phyloP scores from a whole-genome alignment of 1,140 invertebrate genomes.

The Aphelinus certus region DNA sequence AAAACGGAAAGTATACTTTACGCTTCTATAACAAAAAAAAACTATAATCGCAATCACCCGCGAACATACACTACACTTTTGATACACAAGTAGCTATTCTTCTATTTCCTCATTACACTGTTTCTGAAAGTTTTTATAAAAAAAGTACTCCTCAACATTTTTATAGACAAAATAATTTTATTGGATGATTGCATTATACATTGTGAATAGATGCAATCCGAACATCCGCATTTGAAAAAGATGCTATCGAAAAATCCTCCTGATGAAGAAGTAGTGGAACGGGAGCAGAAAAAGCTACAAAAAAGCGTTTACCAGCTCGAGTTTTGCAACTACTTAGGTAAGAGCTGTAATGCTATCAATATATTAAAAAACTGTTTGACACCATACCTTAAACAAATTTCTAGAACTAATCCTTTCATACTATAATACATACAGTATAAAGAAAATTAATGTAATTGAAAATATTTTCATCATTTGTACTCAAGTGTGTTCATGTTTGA shows the following conservation, averaged over 20 bases:
- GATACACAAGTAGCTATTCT: too few relatives aligned
- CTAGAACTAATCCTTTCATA: background rate
- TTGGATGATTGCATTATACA: conserved; percentile 31
- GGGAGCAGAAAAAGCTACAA: conserved; percentile 38
- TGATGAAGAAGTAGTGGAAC: conserved; percentile 45
- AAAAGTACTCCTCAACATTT: background rate
- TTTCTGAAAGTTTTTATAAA: too few relatives aligned
- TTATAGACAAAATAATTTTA: conserved; percentile 40
- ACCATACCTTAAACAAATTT: too few relatives aligned
- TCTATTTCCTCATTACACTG: too few relatives aligned
- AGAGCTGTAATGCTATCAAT: background rate
- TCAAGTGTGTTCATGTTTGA: too few relatives aligned
- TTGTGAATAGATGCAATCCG: conserved; percentile 43
- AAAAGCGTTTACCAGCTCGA: conserved; percentile 46
- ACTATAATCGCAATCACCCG: too few relatives aligned
- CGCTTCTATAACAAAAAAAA: too few relatives aligned
- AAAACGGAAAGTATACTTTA: too few relatives aligned
- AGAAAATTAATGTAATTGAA: conserved; percentile 4
- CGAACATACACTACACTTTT: too few relatives aligned
- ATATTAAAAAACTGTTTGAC: too few relatives aligned
- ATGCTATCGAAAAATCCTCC: conserved; percentile 38
- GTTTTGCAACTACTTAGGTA: conserved; percentile 42
- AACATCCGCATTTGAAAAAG: conserved; percentile 44
- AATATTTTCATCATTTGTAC: too few relatives aligned
- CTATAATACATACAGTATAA: conserved; percentile 1